phyloP scores from a whole-genome alignment of 2,888 invertebrate species.

The Tetragonisca angustula region DNA sequence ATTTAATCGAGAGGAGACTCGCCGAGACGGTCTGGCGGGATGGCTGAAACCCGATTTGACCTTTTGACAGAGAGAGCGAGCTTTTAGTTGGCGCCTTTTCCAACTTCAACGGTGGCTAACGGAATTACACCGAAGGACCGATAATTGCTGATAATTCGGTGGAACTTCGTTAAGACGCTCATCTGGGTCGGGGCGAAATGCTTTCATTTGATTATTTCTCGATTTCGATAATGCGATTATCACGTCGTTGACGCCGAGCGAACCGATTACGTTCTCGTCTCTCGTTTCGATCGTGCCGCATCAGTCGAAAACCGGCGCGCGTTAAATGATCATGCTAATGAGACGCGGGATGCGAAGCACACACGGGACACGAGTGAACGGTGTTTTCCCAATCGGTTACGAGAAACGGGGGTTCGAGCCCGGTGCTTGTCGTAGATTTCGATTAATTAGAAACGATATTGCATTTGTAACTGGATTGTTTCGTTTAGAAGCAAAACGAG shows the following conservation, averaged over 20 bases:
- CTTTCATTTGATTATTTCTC: conserved; percentile 83
- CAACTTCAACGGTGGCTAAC: conserved; percentile 79
- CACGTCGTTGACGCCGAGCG: conserved; percentile 60
- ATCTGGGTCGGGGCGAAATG: conserved; percentile 81
- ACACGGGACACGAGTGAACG: no score
- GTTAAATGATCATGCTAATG: conserved; percentile 4
- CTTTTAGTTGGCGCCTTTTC: conserved; percentile 81
- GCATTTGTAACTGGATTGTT: conserved; percentile 7
- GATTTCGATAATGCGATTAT: conserved; percentile 81
- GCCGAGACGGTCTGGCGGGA: conserved; percentile 3
- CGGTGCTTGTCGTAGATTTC: background rate
- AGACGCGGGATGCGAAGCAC: background rate
- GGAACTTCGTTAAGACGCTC: conserved; percentile 84
- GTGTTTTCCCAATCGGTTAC: background rate
- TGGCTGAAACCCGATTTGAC: conserved; percentile 69
- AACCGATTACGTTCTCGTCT: conserved; percentile 66
- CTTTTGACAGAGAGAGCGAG: conserved; percentile 78
- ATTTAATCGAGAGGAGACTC: conserved; percentile 53
- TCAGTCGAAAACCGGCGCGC: background rate
- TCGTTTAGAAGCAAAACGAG: background rate
- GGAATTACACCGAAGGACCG: conserved; percentile 82
- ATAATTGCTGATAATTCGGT: conserved; percentile 84
- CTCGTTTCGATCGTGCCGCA: conserved; percentile 26
- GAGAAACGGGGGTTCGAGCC: background rate
- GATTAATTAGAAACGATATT: conserved; percentile 7